Conservation (phyloP, 2,113 vertebrate genomes). For the Grammomys dolichurus region DNA sequence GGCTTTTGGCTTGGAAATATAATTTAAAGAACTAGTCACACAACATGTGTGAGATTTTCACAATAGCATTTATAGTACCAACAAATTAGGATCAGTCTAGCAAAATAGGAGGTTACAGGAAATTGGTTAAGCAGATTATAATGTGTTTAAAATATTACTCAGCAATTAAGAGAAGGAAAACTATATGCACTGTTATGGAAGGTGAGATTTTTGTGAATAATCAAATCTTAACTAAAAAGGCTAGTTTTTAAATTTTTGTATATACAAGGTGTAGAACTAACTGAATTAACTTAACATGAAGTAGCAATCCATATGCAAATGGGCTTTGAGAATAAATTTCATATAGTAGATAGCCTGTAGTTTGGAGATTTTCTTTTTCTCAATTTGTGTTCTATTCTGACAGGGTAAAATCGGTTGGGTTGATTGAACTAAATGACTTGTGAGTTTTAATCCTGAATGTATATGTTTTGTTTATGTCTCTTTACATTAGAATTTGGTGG, state of each 20-base stretch:
- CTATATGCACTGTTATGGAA: not conserved
- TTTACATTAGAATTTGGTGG: constrained; percentile 92
- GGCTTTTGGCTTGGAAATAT: constrained; percentile 39
- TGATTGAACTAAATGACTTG: constrained; percentile 17
- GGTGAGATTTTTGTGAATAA: constrained; percentile 31
- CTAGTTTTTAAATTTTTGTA: not conserved
- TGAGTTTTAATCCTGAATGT: constrained; percentile 66
- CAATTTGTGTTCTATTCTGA: constrained; percentile 44
- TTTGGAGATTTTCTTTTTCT: constrained; percentile 26
- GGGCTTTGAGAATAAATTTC: constrained; percentile 49
- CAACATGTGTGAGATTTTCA: constrained; percentile 32
- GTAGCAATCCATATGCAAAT: constrained; percentile 32
- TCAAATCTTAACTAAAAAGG: constrained; percentile 32
- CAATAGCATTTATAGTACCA: not conserved
- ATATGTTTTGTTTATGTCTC: constrained; percentile 75
- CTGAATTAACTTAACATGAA: constrained; percentile 22
- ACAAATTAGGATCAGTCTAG: constrained; percentile 23
- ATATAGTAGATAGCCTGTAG: not conserved
- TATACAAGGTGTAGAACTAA: constrained; percentile 45
- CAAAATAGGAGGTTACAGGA: not conserved
- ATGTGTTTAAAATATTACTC: not conserved
- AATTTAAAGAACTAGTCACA: constrained; percentile 31
- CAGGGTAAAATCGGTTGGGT: constrained; percentile 52
- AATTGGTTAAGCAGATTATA: constrained; percentile 41
- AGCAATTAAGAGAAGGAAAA: not conserved